Evolutionary conservation across 2,888 invertebrate species (phyloP), one percentile per base, ranked within the genome.

Genomic region (Drosophila fulvimacula): DNA sequence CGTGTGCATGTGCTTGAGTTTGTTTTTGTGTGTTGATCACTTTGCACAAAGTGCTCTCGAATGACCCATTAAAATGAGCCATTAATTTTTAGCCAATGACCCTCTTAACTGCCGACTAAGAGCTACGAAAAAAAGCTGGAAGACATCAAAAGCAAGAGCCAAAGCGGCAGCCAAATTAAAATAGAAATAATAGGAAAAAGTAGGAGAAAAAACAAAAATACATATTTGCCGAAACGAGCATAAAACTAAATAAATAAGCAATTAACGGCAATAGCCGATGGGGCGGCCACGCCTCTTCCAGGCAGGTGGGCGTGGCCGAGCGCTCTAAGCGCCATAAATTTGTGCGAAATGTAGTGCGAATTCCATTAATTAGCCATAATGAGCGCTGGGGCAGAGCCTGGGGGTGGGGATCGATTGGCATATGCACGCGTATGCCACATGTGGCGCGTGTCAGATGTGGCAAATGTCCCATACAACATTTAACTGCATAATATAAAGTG

Each of bases 391-490:
- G 49, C 11, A 10, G 51, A 1, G 24, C 7, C 27, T 30, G 3
- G 7, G 3, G 2, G 49, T 9, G 51, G 21, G 36, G 24, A 38
- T 52, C 75, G 68, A 81, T 83, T 85, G 86, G 76, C 82, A 76
- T 81, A 71, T 88, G 83, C 62, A 30, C 48, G 34, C 21, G 21
- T 21, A 39, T 68, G 62, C 65, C 85, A 89, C 88, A 88, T 88
- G 89, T 82, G 76, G 69, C 64, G 61, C 75, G 65, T 68, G 64
- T 64, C 79, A 69, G 75, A 61, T 75, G 79, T 76, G 89, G 65
- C 83, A 88, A 86, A 89, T 86, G 85, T 89, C 73, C 79, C 87
- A 85, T 85, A 88, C 88, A 89, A 88, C 85, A 85, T 85, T 85
- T 82, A 85, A 86, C 89, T 87, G 85, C 56, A 30, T 17, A 53